phyloP scores from a whole-genome alignment of 2,888 invertebrate genomes.

The Dastarcus helophoroides region DNA sequence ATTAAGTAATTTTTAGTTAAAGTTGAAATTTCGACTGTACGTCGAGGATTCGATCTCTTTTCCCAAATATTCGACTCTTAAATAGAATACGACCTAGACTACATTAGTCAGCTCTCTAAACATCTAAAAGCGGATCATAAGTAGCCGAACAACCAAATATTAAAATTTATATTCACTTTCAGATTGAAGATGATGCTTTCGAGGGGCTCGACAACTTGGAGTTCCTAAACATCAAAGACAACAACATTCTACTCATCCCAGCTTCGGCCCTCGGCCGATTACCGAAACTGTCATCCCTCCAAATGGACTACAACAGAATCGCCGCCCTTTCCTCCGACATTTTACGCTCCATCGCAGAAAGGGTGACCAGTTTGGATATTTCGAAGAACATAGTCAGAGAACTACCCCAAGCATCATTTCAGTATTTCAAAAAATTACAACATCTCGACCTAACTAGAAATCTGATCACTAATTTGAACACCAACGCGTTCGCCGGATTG shows the following conservation, averaged over 20 bases:
- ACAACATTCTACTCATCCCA: slow-evolving; percentile 77
- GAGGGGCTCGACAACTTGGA: slow-evolving; percentile 69
- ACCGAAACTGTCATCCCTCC: slow-evolving; percentile 59
- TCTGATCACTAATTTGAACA: slow-evolving; percentile 56
- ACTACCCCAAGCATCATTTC: slow-evolving; percentile 68
- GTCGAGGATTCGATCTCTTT: no score
- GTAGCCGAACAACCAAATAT: no score
- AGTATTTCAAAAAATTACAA: slow-evolving; percentile 60
- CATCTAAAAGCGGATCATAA: no score
- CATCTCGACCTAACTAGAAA: slow-evolving; percentile 72
- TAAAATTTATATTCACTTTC: slow-evolving; percentile 27
- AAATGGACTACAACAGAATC: slow-evolving; percentile 76
- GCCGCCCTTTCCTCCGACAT: slow-evolving; percentile 74
- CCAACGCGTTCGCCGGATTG: slow-evolving; percentile 64
- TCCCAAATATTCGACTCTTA: no score
- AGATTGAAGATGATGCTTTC: slow-evolving; percentile 83
- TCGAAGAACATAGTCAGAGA: slow-evolving; percentile 80
- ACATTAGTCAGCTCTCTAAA: no score
- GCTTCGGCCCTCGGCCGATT: slow-evolving; percentile 72
- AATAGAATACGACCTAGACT: no score
- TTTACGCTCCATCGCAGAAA: slow-evolving; percentile 58
- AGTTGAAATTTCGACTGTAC: no score
- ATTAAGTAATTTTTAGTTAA: no score
- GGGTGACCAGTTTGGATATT: slow-evolving; percentile 57
- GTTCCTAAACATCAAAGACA: slow-evolving; percentile 70